These are phyloP conservation scores for Apostichopus parvimensis DNA, from an alignment of 35 echinoderm and acorn worm species.

Conservation along the genomic window DNA sequence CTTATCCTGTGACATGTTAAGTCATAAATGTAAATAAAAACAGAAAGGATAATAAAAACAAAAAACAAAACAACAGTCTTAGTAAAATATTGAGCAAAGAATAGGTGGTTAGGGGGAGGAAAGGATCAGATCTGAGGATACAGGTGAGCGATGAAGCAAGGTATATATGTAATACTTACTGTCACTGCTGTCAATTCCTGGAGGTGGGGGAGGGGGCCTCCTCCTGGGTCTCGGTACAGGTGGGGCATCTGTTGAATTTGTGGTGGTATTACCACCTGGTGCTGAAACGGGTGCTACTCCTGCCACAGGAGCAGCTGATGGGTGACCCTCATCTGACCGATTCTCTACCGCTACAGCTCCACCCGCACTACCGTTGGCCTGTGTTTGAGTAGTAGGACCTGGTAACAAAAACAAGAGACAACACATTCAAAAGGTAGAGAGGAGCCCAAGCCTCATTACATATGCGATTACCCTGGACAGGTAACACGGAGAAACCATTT, in stretches of 20 bases:
- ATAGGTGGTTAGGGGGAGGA: no score
- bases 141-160: no score
- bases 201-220: conserved; percentile 14
- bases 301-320: conserved; percentile 23
- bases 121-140: no score
- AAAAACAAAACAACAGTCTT: no score
- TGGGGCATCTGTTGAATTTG: neutral
- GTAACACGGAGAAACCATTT: no score
- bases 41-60: no score
- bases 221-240: conserved; percentile 26
- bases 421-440: no score
- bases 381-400: neutral
- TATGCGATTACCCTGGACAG: no score
- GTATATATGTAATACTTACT: neutral
- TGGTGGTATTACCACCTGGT: neutral
- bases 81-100: no score
- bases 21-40: no score
- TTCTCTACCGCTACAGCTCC: neutral
- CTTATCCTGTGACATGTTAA: no score
- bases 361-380: neutral
- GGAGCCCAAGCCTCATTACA: no score
- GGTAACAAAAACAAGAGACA: neutral
- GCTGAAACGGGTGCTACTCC: conserved; percentile 24
- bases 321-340: neutral
- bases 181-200: neutral